Evolutionary conservation across 2,888 invertebrate species (phyloP), one percentile per base, ranked within the genome.

Genomic region (Lasioglossum oenotherae): DNA sequence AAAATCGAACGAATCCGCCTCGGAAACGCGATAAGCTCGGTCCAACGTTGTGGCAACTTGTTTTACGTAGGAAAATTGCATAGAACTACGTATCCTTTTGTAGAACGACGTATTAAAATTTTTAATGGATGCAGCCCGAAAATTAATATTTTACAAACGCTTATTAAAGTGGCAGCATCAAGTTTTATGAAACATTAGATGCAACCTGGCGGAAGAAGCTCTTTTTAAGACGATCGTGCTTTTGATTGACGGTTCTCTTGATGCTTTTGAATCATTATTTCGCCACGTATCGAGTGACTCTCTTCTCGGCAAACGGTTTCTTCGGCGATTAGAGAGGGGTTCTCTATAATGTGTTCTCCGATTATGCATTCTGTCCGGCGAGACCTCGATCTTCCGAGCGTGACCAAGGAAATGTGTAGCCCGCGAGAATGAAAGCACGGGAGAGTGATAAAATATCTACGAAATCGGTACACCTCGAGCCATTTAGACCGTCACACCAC

Each of bases 1-100:
- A 41, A 80, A 69, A 76, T 74, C 78, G 81, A 80, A 76, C 84
- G 84, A 41, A 27, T 38, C 5, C 69, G 38, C 23, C 69, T 38
- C 35, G 38, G 31, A 10, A 69, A 69, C 41, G 14, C 57, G 72
- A 77, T 31, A 83, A 76, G 64, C 64, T 27, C 31, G 64, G 64
- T 64, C 19, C 31, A 16, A 4, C 60, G 23, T 27, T n/a, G 60
- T 27, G 27, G 27, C 60, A 27, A 14, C 14, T 31, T 64, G 64
- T 64, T 31, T 64, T 8, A 12, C 31, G 6, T 16, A 27, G 31
- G 64, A 64, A 31, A 31, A 35, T 31, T 64, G 23, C 31, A 64
- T 4, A 27, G 60, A 60, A 60, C 14, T 60, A 14, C 27, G 27
- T 27, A 60, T 60, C 27, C 60, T 14, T 60, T 14, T 23, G 53